These are phyloP conservation scores for Argyresthia albistria DNA, from an alignment of 2,888 invertebrate genomes.

Conservation along the genomic window DNA sequence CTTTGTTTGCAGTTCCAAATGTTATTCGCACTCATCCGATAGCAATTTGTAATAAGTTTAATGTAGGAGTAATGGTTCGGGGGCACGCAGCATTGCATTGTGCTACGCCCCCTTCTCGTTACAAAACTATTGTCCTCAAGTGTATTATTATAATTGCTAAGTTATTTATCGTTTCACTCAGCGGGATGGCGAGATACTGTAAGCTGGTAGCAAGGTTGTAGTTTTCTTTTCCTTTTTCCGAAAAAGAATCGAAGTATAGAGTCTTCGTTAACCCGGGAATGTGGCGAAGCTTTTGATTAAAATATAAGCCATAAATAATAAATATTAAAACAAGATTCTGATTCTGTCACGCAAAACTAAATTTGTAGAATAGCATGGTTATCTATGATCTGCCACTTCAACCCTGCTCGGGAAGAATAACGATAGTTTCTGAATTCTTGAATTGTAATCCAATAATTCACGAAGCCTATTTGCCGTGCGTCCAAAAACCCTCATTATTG, in stretches of 20 bases:
- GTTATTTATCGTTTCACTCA: constrained; percentile 37
- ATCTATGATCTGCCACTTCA: too few relatives aligned
- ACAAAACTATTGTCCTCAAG: constrained; percentile 35
- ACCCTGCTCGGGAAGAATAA: too few relatives aligned
- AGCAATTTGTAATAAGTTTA: constrained; percentile 63
- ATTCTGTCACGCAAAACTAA: too few relatives aligned
- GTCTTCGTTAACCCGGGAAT: too few relatives aligned
- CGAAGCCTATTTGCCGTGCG: background rate
- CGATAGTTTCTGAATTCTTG: too few relatives aligned
- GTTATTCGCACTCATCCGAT: constrained; percentile 48
- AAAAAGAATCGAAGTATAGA: background rate
- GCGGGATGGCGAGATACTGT: constrained; percentile 26
- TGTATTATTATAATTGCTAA: constrained; percentile 43
- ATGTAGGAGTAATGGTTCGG: constrained; percentile 36
- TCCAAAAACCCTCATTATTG: background rate
- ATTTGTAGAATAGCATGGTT: too few relatives aligned
- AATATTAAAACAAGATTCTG: too few relatives aligned
- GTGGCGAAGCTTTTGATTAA: too few relatives aligned
- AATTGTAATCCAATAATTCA: background rate
- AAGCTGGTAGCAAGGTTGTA: constrained; percentile 10
- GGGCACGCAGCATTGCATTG: constrained; percentile 31
- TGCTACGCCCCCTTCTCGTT: constrained; percentile 14
- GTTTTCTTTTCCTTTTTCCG: background rate
- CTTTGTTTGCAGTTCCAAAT: constrained; percentile 25
- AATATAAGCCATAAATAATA: too few relatives aligned